Evolutionary conservation across 1,140 invertebrate species (phyloP).

Genomic region (Drosophila murphyi): DNA sequence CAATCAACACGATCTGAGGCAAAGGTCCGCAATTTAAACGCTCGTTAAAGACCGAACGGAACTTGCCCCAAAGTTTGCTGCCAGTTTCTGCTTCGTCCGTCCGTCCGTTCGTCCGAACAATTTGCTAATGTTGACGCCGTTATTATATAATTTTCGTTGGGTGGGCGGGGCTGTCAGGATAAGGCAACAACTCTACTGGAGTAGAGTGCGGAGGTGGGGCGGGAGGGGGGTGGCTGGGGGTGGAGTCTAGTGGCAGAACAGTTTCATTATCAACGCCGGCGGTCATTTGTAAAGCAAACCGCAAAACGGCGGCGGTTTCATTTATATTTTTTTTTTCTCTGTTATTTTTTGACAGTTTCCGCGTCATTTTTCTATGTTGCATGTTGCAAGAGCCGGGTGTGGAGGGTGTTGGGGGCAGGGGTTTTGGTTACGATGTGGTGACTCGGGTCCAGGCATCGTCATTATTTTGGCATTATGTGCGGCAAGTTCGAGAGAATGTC

Average conservation of each 20-base stretch:
- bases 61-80: conserved; percentile 38
- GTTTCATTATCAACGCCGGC: conserved; percentile 52
- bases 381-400: conserved; percentile 9
- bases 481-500: conserved; percentile 23
- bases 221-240: neutral
- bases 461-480: conserved; percentile 81
- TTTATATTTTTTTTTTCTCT: conserved; percentile 44
- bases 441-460: conserved; percentile 50
- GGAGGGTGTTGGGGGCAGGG: neutral
- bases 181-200: too few relatives aligned
- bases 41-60: conserved; percentile 59
- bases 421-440: neutral
- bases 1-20: conserved; percentile 7
- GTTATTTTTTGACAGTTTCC: conserved; percentile 79
- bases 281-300: conserved; percentile 78
- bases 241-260: conserved; percentile 1
- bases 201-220: too few relatives aligned
- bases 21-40: conserved; percentile 34
- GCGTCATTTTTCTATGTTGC: conserved; percentile 75
- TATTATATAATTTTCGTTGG: conserved; percentile 75
- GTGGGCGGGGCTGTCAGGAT: conserved; percentile 40
- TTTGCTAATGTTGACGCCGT: conserved; percentile 83
- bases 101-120: conserved; percentile 37
- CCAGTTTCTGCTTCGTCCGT: conserved; percentile 25
- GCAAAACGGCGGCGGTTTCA: conserved; percentile 59